A percentile compares a stretch with the other conserved stretches of the same genome.
phyloP scores from a whole-genome alignment of 2,113 vertebrate species.

The Ceyx cyanopectus region DNA sequence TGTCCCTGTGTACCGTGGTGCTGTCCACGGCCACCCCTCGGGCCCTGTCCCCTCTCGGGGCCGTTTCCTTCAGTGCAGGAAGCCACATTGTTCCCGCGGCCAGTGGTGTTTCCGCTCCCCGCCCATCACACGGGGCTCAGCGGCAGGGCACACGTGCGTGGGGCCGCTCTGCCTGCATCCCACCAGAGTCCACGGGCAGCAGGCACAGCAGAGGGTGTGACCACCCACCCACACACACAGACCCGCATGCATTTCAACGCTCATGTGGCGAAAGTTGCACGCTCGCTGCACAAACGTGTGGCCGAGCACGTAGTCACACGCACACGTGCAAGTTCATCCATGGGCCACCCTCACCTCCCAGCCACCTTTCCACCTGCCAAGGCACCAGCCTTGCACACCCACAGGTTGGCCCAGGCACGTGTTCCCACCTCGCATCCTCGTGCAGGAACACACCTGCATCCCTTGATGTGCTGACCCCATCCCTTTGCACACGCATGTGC shows the following conservation, averaged over 20 bases:
- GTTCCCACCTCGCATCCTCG: accelerated
- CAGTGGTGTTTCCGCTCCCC: conserved; percentile 65
- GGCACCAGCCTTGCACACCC: neutral
- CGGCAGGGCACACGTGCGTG: neutral
- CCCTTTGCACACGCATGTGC: accelerated
- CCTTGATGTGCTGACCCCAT: accelerated
- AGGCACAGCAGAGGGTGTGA: accelerated
- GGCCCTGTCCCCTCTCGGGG: neutral
- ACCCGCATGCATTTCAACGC: accelerated
- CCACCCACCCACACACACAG: accelerated
- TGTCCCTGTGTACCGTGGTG: accelerated
- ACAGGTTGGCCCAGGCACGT: accelerated
- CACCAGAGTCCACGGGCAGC: accelerated
- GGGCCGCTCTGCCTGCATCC: accelerated
- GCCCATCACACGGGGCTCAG: neutral
- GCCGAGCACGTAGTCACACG: accelerated
- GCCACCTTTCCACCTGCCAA: neutral
- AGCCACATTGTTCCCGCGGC: conserved; percentile 77
- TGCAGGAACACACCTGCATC: neutral
- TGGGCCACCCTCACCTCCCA: accelerated
- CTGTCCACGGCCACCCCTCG: neutral
- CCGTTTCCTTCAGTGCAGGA: conserved; percentile 75
- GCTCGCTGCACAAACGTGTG: accelerated
- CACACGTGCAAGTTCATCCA: accelerated
- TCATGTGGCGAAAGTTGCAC: accelerated